phyloP scores from a whole-genome alignment of 2,888 invertebrate genomes.

The Sipha maydis region DNA sequence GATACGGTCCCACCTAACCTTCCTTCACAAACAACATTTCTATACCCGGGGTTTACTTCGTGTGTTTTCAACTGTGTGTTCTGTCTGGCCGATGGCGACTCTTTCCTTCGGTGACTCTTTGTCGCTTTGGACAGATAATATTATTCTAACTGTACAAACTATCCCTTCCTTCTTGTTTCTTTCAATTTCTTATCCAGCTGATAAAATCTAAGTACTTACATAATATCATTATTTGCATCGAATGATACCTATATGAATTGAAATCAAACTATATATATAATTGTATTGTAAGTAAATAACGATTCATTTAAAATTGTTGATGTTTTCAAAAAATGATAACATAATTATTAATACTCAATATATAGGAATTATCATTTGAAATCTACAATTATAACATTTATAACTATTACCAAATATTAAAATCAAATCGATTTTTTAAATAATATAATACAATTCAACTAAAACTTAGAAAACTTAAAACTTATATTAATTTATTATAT shows the following conservation, averaged over 20 bases:
- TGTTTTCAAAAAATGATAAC: neutral
- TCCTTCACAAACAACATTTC: slow-evolving; percentile 60
- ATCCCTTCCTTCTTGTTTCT: slow-evolving; percentile 26
- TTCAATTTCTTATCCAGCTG: slow-evolving; percentile 33
- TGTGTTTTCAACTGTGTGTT: slow-evolving; percentile 27
- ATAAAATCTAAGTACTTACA: slow-evolving; percentile 12
- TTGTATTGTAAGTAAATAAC: neutral
- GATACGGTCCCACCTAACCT: slow-evolving; percentile 60
- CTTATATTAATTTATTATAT: no score
- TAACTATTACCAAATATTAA: no score
- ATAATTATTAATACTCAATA: neutral
- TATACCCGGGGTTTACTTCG: slow-evolving; percentile 42
- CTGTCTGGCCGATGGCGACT: slow-evolving; percentile 52
- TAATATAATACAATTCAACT: neutral
- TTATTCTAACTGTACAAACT: slow-evolving; percentile 43
- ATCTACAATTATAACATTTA: no score
- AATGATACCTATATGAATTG: neutral
- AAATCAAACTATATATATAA: neutral
- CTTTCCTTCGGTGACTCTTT: slow-evolving; percentile 28
- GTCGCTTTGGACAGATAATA: slow-evolving; percentile 21
- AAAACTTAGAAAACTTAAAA: no score
- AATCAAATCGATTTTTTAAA: neutral
- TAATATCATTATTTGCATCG: slow-evolving; percentile 5
- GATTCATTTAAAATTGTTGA: neutral
- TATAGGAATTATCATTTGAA: no score